phyloP scores from a whole-genome alignment of 2,113 vertebrate genomes.

The Oryzias celebensis region DNA sequence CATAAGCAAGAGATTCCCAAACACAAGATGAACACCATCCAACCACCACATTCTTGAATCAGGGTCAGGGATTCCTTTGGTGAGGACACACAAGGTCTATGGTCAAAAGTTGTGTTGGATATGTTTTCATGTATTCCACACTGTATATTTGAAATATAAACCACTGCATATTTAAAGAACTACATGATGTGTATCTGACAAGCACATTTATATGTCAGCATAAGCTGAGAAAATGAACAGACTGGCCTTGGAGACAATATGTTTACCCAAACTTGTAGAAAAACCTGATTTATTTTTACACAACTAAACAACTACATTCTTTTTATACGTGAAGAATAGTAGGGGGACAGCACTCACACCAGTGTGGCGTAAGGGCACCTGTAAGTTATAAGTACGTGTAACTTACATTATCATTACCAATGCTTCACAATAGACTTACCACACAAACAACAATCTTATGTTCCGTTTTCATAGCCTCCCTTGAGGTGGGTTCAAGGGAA shows the following conservation, averaged over 20 bases:
- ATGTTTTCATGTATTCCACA: constrained; percentile 26
- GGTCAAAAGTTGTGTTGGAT: constrained; percentile 22
- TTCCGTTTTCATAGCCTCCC: no score
- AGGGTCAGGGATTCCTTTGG: constrained; percentile 37
- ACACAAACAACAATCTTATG: no score
- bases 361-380: no score
- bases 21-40: constrained; percentile 27
- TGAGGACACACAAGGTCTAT: constrained; percentile 34
- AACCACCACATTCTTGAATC: constrained; percentile 50
- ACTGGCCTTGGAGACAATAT: not conserved
- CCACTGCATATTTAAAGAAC: constrained; percentile 44
- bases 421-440: no score
- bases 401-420: no score
- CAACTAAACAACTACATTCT: no score
- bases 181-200: constrained; percentile 40
- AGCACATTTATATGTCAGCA: constrained; percentile 16
- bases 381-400: no score
- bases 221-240: constrained; percentile 17
- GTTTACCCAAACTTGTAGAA: no score
- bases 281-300: no score
- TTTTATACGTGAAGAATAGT: no score
- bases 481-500: no score
- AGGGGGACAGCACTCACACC: no score
- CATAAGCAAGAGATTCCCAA: constrained; percentile 21
- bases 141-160: constrained; percentile 56